Percentiles rank a stretch among this genome's conserved stretches.
phyloP scores from a whole-genome alignment of 2,888 invertebrate genomes.

The Opisthograptis luteolata region DNA sequence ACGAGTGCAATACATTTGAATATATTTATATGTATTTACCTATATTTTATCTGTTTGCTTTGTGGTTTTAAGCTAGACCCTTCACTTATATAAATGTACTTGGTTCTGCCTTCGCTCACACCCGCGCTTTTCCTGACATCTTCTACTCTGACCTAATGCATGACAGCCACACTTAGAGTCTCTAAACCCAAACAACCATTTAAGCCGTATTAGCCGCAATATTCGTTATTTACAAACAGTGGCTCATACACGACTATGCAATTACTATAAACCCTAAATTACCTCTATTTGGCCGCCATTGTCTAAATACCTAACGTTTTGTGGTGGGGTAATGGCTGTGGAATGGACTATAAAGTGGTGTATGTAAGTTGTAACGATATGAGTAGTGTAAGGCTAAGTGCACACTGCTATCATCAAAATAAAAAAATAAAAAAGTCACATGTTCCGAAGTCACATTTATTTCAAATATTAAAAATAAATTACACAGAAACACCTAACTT shows the following conservation, averaged over 20 bases:
- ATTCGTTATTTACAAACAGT: slow-evolving; percentile 28
- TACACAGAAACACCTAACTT: too few relatives aligned
- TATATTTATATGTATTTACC: slow-evolving; percentile 17
- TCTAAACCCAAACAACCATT: slow-evolving; percentile 26
- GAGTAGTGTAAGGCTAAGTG: slow-evolving; percentile 20
- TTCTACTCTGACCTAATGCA: too few relatives aligned
- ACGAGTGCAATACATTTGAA: slow-evolving; percentile 30
- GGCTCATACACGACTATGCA: slow-evolving; percentile 32
- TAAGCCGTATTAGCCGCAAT: slow-evolving; percentile 23
- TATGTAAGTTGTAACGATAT: slow-evolving; percentile 30
- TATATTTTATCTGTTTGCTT: neutral
- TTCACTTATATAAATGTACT: too few relatives aligned
- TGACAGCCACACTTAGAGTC: slow-evolving; percentile 12
- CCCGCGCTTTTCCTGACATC: too few relatives aligned
- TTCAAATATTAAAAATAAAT: too few relatives aligned
- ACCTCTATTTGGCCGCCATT: slow-evolving; percentile 44
- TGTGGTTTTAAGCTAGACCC: neutral
- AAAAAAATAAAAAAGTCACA: too few relatives aligned
- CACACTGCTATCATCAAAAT: slow-evolving; percentile 6
- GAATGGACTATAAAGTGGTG: slow-evolving; percentile 46
- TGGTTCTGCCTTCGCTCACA: too few relatives aligned
- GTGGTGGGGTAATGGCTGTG: slow-evolving; percentile 41
- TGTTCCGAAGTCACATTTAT: too few relatives aligned
- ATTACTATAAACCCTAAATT: slow-evolving; percentile 31
- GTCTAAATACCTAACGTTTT: slow-evolving; percentile 61